Evolutionary conservation across 1,140 invertebrate genomes (phyloP), one percentile per base, ranked within the genome.

Genomic region (Xylocopa sonorina): DNA sequence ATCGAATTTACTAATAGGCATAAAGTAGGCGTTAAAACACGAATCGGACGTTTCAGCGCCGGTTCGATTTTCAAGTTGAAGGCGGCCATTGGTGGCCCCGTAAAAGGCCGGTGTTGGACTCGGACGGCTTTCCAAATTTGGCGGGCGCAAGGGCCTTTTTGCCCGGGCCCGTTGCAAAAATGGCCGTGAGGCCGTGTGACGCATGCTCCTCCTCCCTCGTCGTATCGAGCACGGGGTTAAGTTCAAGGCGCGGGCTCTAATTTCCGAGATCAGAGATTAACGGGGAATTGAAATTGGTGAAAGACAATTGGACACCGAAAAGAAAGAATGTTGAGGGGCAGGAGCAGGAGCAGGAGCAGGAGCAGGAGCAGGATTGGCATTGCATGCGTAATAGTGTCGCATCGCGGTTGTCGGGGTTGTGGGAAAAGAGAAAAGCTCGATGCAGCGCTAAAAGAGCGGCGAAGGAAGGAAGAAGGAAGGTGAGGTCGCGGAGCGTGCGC

Each of bases 51-150:
- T 64, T 34, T 34, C 32, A 50, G 48, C n/a, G 29, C 60, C 34
- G 9, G 32, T 7, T 32, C 57, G 83, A 85, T 87, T 89, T 86
- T 89, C 86, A 89, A 86, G 85, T 84, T 83, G 78, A 89, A 89
- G 87, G 77, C 88, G 77, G 84, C 88, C 85, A 88, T 89, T 86
- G 78, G 58, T 46, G 50, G 63, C 46, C 7, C 78, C 83, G 80
- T 82, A 81, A 81, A 82, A 83, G 84, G 84, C 73, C 48, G 74
- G 34, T 48, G 16, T 64, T 66, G 58, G 55, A 71, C 58, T 75
- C 83, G 34, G 78, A 55, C 88, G 77, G 83, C 85, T 86, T 90
- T 89, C 89, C 89, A 87, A 90, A 90, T 86, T 89, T 84, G 88
- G 88, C 55, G 50, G 72, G 9, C 60, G 27, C 69, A 68, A 67